Evolutionary conservation across 2,888 invertebrate genomes (phyloP).

Genomic region (Gisinianus flammeolus): DNA sequence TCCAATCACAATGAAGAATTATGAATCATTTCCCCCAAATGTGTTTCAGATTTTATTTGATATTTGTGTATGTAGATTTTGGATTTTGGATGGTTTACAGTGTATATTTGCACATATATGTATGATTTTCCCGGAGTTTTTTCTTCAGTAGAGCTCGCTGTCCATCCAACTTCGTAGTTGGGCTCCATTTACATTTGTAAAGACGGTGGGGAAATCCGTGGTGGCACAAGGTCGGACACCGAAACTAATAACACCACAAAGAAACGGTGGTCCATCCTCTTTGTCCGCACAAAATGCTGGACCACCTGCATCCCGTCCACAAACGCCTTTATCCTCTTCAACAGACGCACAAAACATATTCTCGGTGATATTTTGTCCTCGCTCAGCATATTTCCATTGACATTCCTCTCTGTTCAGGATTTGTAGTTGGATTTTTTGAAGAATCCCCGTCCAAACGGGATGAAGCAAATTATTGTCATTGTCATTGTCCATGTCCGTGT

Average conservation of each 20-base stretch:
- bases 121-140: no score
- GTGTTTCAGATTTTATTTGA: no score
- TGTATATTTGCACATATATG: no score
- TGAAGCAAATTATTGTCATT: not conserved
- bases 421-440: not conserved
- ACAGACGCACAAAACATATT: not conserved
- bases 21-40: no score
- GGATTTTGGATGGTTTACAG: no score
- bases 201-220: not conserved
- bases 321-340: not conserved
- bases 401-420: not conserved
- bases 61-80: no score
- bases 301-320: conserved; percentile 1
- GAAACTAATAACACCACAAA: not conserved
- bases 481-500: no score
- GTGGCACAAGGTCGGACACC: not conserved
- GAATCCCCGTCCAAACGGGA: not conserved
- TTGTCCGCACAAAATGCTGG: not conserved
- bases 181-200: not conserved
- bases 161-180: not conserved
- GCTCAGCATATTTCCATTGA: not conserved
- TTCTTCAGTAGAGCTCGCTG: not conserved
- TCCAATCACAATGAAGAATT: no score
- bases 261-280: not conserved
- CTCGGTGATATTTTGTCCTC: not conserved